Base-by-base conservation (phyloP, 1,140 invertebrate genomes). In the Zaprionus ghesquierei region DNA sequence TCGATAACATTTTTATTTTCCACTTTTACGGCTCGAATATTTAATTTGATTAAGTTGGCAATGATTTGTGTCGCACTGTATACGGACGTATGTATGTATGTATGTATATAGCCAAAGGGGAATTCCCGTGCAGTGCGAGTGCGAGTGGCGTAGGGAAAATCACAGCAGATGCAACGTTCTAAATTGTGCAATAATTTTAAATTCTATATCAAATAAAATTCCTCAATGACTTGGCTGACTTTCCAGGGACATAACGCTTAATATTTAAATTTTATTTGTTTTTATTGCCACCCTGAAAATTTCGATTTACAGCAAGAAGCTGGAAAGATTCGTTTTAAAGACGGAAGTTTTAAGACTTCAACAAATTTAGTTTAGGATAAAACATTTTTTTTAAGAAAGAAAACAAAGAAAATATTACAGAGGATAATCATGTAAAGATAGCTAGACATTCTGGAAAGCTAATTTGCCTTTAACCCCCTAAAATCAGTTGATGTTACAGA, bases 21-120 rank as follows among this genome's bases (percentile, higher is more conserved):
- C 77, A 70, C 71, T 85, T 89, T 89, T 84, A 89, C 70, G 75
- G 79, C 79, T 71, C 73, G 79, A 89, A 87, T 87, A 85, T 89
- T 87, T 89, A 89, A 89, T 89, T 89, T 89, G 80, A 89, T 89
- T 87, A 85, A 87, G 85, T 78, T 89, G 63, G 64, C 82, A 87
- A 89, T 80, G 85, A 89, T 89, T 89, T 85, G 77, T 89, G 74
- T 80, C 77, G 64, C 64, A 53, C 22, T 22, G 35, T 41, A 63
- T 27, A 33, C 51, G 38, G 50, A 50, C 27, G 18, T n/a, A n/a
- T n/a, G n/a, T n/a, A n/a, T n/a, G n/a, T n/a, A n/a, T n/a, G n/a
- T n/a, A n/a, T 64, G 33, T 61, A 53, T 27, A 53, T 61, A 73
- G 69, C 55, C 66, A 65, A 44, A 69, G 54, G 79, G 79, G 71